Percentiles rank a stretch among this genome's conserved stretches.
phyloP scores from a whole-genome alignment of 2,888 invertebrate genomes.

The Phlogophora meticulosa region DNA sequence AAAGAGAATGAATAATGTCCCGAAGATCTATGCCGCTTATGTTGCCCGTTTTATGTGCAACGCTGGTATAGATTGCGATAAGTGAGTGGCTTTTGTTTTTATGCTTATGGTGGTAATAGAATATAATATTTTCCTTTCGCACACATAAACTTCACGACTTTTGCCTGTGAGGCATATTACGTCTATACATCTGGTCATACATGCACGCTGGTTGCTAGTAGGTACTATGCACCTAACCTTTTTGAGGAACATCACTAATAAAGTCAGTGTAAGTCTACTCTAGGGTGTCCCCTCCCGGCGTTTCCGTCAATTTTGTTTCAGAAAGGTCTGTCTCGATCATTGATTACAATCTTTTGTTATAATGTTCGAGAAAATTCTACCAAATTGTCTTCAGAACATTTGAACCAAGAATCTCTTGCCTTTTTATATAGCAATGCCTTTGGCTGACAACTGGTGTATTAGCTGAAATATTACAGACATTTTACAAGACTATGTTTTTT shows the following conservation, averaged over 20 bases:
- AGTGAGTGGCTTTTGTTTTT: slow-evolving; percentile 43
- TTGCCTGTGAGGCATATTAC: too few species aligned
- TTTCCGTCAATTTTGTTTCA: too few species aligned
- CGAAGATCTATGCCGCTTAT: slow-evolving; percentile 61
- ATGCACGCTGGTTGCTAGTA: too few species aligned
- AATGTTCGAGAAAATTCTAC: not conserved
- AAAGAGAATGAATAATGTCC: slow-evolving; percentile 63
- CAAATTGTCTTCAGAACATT: slow-evolving; percentile 8
- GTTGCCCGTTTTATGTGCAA: slow-evolving; percentile 57
- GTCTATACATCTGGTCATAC: too few species aligned
- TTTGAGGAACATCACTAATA: too few species aligned
- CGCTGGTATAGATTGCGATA: slow-evolving; percentile 47
- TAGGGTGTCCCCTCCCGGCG: too few species aligned
- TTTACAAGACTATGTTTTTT: slow-evolving; percentile 4
- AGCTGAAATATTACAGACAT: slow-evolving; percentile 10
- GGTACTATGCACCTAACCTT: too few species aligned
- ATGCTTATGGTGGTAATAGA: not conserved
- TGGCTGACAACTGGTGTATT: slow-evolving; percentile 1
- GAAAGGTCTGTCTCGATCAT: too few species aligned
- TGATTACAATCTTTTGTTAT: slow-evolving; percentile 4
- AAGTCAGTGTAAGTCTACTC: too few species aligned
- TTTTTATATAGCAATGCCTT: slow-evolving; percentile 11
- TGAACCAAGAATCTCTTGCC: not conserved
- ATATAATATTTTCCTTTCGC: too few species aligned
- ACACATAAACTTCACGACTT: too few species aligned